Evolutionary conservation across 1,140 invertebrate species (phyloP).

Genomic region (Philotrypesis tridentata): DNA sequence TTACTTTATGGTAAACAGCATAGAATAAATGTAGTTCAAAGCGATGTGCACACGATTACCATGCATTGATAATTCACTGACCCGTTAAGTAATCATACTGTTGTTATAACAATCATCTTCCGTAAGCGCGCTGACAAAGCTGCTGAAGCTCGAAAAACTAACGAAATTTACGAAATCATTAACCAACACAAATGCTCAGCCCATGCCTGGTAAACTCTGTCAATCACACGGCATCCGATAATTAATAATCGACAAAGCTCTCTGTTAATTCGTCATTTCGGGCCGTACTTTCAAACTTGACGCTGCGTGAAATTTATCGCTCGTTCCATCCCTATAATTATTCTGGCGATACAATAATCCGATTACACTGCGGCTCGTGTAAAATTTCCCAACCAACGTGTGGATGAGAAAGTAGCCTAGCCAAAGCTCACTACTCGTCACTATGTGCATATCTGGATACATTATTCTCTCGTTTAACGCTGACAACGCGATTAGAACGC

Average conservation of each 20-base stretch:
- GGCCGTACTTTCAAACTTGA: neutral
- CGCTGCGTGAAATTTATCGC: constrained; percentile 12
- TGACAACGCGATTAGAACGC: neutral
- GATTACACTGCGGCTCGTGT: neutral
- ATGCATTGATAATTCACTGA: no score
- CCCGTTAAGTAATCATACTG: no score
- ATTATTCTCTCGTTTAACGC: neutral
- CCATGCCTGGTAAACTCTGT: constrained; percentile 39
- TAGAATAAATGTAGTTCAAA: neutral
- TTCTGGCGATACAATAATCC: constrained; percentile 23
- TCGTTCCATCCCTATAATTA: constrained; percentile 13
- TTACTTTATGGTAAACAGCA: neutral
- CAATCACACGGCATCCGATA: constrained; percentile 9
- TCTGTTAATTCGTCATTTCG: constrained; percentile 32
- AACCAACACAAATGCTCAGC: neutral
- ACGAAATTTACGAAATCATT: constrained; percentile 32
- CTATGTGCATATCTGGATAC: neutral
- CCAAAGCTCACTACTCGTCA: neutral
- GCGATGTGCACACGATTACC: neutral
- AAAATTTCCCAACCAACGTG: neutral
- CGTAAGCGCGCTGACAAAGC: neutral
- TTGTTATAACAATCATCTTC: no score
- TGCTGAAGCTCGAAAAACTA: constrained; percentile 16
- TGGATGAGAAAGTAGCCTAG: neutral
- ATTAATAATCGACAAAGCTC: constrained; percentile 47